Percentiles rank a stretch among this genome's conserved stretches.
phyloP scores from a whole-genome alignment of 2,888 invertebrate genomes.

The Tanypteryx hageni region DNA sequence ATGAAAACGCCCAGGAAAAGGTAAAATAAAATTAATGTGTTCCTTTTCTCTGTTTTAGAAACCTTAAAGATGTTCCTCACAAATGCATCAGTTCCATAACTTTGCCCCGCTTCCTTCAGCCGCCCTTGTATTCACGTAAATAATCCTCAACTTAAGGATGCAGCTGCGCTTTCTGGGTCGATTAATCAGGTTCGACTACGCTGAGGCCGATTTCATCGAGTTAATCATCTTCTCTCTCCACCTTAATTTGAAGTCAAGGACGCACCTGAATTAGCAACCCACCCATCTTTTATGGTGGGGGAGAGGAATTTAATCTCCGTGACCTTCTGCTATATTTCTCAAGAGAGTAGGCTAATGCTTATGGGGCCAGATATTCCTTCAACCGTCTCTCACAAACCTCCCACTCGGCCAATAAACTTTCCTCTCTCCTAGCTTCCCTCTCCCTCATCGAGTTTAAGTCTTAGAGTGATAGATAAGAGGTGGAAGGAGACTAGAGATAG shows the following conservation, averaged over 20 bases:
- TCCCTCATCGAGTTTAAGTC: no score
- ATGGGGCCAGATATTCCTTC: neutral
- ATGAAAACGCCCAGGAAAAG: no score
- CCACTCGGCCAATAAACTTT: neutral
- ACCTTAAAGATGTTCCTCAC: no score
- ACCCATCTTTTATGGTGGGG: neutral
- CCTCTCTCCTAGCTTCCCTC: neutral
- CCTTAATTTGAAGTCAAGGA: neutral
- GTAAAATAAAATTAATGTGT: no score
- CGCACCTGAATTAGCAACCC: constrained; percentile 36
- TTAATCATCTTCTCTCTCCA: neutral
- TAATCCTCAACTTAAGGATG: neutral
- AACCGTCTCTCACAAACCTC: neutral
- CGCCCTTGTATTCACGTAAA: neutral
- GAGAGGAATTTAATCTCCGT: constrained; percentile 11
- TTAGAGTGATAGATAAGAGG: neutral
- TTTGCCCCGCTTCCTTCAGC: neutral
- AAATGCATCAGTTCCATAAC: no score
- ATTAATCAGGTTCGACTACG: neutral
- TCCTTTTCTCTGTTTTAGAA: no score
- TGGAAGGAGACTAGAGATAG: no score
- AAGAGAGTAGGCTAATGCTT: constrained; percentile 31
- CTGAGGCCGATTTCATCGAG: neutral
- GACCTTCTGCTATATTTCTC: constrained; percentile 36
- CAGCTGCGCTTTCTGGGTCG: neutral